Evolutionary conservation across 2,888 invertebrate genomes (phyloP), one percentile per base, ranked within the genome.

Genomic region (Adelphocoris suturalis): DNA sequence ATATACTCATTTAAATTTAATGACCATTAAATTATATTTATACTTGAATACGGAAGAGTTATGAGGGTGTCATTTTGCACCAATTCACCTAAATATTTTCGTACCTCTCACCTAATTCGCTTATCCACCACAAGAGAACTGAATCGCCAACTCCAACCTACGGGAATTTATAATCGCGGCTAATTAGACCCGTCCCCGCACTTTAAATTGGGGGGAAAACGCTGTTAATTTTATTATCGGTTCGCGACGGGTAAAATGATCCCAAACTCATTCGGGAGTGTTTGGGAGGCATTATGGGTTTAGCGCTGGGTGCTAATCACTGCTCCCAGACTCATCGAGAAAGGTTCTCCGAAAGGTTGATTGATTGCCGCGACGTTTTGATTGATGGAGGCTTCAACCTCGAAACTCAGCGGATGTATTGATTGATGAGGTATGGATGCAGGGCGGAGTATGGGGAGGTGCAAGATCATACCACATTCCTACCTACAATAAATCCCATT

Each of bases 341-440:
- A 23, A 68, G 23, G 68, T 68, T 19, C 19, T 68, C 68, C 68
- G 23, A 68, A 68, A 68, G 68, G 68, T 52, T 82, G 82, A 82
- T 82, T 82, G 82, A 52, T 52, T 82, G 48, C 47, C 4, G 52
- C 47, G 82, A 82, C 82, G 82, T 46, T 47, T 47, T 82, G 82
- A 82, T 82, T 82, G 82, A 82, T 82, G 82, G 52, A 68, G 68
- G 68, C 68, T 68, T 68, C 68, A 68, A 68, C 68, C 68, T 68
- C 68, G 68, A 68, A 68, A 68, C 68, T 68, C 68, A 19, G 68
- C 68, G 57, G 57, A 57, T 68, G 68, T 68, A 68, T 68, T 68
- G 68, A 68, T 68, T 68, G 68, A 23, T 23, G 68, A 23, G 11
- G 19, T 12, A 19, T 11, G 68, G 12, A 19, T 12, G 19, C n/a